Evolutionary conservation across 1,140 invertebrate species (phyloP), one percentile per base, ranked within the genome.

Genomic region (Eubasilissa regina): DNA sequence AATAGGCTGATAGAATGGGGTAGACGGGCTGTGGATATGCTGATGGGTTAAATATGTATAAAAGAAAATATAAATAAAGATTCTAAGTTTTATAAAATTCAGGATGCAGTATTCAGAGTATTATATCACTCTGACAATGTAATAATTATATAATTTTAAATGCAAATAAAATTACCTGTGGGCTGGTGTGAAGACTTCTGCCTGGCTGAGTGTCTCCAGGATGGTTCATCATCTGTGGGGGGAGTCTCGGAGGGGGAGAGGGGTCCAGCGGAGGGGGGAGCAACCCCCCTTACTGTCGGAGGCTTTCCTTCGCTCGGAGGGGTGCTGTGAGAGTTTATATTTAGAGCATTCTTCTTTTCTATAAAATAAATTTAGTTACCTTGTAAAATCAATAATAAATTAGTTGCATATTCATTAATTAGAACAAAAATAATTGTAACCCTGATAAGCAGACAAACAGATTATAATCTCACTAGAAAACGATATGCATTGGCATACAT

Each of bases 311-410:
- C 78, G 19, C 83, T 75, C 79, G 86, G 85, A 75, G 87, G 85
- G 84, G 88, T 85, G 84, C 86, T 89, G 80, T 86, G 84, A 25
- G 86, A 83, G 13, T 87, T 88, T 82, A 48, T 19, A 44, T 93
- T 93, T 11, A 89, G 89, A 83, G 90, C 89, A 86, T 93, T 93
- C 84, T 92, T 92, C 87, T 92, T 93, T 84, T 92, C 92, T 93
- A 91, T 6, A 35, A 35, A 35, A 35, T 35, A 35, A 35, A 35
- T 35, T 35, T 35, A 35, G n/a, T n/a, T n/a, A n/a, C n/a, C n/a
- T n/a, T n/a, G n/a, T n/a, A n/a, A n/a, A n/a, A n/a, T n/a, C n/a
- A n/a, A n/a, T n/a, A n/a, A n/a, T n/a, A n/a, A n/a, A n/a, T n/a
- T n/a, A n/a, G n/a, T 35, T 35, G 1, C 6, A 35, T 35, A 35